phyloP scores from a whole-genome alignment of 2,113 vertebrate species.

The Callipepla squamata region DNA sequence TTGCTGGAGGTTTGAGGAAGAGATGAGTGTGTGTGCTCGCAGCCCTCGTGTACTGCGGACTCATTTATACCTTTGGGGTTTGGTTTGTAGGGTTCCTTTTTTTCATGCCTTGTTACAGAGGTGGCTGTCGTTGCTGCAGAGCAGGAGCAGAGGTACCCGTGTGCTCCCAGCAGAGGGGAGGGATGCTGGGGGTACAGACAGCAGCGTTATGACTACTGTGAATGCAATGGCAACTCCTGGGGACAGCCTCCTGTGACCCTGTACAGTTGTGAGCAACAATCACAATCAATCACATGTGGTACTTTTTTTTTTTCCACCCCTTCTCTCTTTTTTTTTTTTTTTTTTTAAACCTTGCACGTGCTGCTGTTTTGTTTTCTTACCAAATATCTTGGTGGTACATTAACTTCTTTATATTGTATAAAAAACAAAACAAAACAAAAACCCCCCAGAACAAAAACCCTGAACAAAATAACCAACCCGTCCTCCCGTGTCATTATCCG shows the following conservation, averaged over 20 bases:
- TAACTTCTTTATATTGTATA: slow-evolving; percentile 81
- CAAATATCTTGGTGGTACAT: slow-evolving; percentile 86
- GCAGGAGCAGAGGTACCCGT: not conserved
- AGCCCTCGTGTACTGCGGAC: not conserved
- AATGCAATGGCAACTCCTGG: slow-evolving; percentile 56
- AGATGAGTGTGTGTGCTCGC: not conserved
- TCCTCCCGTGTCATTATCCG: slow-evolving; percentile 24
- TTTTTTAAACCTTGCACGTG: slow-evolving; percentile 74
- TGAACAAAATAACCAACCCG: too few relatives aligned
- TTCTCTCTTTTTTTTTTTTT: not conserved
- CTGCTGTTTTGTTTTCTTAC: slow-evolving; percentile 74
- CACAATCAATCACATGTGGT: slow-evolving; percentile 84
- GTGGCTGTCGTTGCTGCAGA: slow-evolving; percentile 1
- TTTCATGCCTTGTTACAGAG: not conserved
- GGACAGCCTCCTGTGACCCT: slow-evolving; percentile 74
- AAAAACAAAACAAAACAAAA: slow-evolving; percentile 61
- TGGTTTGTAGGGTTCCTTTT: not conserved
- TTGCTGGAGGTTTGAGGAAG: not conserved
- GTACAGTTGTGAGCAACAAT: slow-evolving; percentile 87
- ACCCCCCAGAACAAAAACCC: too few relatives aligned
- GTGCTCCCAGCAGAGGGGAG: not conserved
- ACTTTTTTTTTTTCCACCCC: slow-evolving; percentile 63
- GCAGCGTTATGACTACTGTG: slow-evolving; percentile 81
- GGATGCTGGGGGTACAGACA: not conserved
- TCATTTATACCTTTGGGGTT: not conserved